These are phyloP conservation scores for Tiliqua scincoides DNA, from an alignment of 2,113 vertebrate species.

Conservation along the genomic window DNA sequence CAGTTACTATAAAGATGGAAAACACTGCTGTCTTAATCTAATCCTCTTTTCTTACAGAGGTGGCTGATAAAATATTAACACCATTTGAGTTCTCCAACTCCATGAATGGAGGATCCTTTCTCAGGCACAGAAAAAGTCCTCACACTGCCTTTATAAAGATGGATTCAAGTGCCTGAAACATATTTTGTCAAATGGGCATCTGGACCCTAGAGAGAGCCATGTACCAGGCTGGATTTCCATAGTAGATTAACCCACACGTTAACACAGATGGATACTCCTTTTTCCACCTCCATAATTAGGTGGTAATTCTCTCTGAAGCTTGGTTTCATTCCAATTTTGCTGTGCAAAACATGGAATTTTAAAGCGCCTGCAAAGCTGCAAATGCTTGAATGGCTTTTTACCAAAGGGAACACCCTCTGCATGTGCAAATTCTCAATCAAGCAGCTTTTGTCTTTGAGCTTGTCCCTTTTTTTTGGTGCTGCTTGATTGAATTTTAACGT, in stretches of 20 bases:
- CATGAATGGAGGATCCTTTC: background rate
- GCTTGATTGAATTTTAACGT: conserved; percentile 49
- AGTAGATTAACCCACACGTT: accelerated
- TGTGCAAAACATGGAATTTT: background rate
- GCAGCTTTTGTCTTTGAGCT: conserved; percentile 68
- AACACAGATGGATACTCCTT: accelerated
- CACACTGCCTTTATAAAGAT: accelerated
- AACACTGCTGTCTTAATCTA: background rate
- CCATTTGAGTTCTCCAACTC: background rate
- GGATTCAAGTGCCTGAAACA: background rate
- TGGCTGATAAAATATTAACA: accelerated
- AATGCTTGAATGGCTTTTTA: background rate
- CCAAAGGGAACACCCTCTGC: conserved; percentile 33
- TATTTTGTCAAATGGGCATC: background rate
- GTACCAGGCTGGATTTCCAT: background rate
- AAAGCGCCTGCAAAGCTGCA: background rate
- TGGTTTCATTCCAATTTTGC: accelerated
- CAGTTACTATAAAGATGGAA: background rate
- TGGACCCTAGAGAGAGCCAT: accelerated
- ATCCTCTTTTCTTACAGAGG: background rate
- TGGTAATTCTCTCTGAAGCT: accelerated
- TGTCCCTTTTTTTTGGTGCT: conserved; percentile 43
- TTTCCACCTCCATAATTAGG: background rate
- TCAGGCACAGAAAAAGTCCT: background rate
- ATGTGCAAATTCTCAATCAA: conserved; percentile 70